Evolutionary conservation across 1,140 invertebrate genomes (phyloP), one percentile per base, ranked within the genome.

Genomic region (Drosophila lini): DNA sequence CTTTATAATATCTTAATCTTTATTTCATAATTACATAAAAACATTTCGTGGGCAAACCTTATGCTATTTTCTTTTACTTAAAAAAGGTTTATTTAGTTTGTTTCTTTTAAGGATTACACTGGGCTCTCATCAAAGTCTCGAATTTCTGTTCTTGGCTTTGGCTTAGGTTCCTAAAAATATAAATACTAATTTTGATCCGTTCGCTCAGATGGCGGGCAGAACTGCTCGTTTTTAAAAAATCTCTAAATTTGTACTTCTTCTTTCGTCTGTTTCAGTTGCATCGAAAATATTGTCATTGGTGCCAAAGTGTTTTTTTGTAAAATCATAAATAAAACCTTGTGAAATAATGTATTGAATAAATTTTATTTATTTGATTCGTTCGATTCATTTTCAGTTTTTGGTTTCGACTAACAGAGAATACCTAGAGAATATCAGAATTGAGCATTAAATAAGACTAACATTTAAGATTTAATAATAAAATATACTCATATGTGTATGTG

Each of bases 251-350:
- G 86, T 90, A 90, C 86, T 90, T 81, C 76, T 75, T 81, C 58
- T 62, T 90, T 86, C 68, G 38, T 85, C 61, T 61, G 67, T 75
- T 79, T 68, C 48, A 64, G 68, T 79, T 69, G 61, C 65, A 80
- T 89, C 78, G 80, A 89, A 90, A 89, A 86, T 90, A 85, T 90
- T 89, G 86, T 90, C 85, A 76, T 75, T 90, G 56, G 64, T 78
- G 77, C 80, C 61, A 71, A 81, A 76, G 53, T 31, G 38, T 44
- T 38, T 5, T 38, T n/a, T n/a, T 48, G 16, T 9, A 45, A 86
- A 81, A 58, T 22, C 31, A 68, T 67, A 63, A 15, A 38, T 38
- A 32, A 64, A 52, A 61, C 11, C 38, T 25, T 48, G 10, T 16
- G 13, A 71, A 62, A 47, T 58, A 44, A 64, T 60, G 57, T 42